These are phyloP conservation scores for Prorops nasuta DNA, from an alignment of 1,140 invertebrate genomes.

Conservation along the genomic window DNA sequence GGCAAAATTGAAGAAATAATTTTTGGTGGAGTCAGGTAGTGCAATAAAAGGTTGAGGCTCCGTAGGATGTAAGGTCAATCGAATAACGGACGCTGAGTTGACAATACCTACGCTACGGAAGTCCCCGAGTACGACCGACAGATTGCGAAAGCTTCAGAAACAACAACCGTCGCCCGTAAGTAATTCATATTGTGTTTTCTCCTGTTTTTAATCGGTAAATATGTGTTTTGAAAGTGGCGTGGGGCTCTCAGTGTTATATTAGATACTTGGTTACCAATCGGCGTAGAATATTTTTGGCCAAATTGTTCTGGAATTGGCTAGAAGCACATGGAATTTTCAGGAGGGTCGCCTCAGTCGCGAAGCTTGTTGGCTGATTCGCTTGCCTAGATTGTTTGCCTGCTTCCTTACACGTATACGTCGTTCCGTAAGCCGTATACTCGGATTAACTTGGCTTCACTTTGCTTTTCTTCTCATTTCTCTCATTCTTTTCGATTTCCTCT, in stretches of 20 bases:
- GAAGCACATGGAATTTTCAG: not conserved
- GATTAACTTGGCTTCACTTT: too few species aligned
- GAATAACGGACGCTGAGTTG: slow-evolving; percentile 22
- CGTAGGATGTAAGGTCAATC: too few species aligned
- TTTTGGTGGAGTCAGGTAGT: not conserved
- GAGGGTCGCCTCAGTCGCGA: not conserved
- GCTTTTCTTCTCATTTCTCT: not conserved
- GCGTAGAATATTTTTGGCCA: not conserved
- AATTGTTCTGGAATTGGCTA: not conserved
- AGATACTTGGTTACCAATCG: not conserved
- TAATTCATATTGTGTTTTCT: slow-evolving; percentile 41
- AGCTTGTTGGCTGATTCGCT: too few species aligned
- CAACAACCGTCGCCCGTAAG: slow-evolving; percentile 56
- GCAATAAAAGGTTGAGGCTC: not conserved
- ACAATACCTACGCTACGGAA: slow-evolving; percentile 27
- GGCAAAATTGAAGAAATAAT: slow-evolving; percentile 3
- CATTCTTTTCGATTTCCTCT: not conserved
- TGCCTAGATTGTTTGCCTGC: too few species aligned
- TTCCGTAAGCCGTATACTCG: too few species aligned
- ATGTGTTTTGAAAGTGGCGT: slow-evolving; percentile 5
- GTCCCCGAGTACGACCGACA: slow-evolving; percentile 41
- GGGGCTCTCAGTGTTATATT: not conserved
- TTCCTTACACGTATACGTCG: too few species aligned
- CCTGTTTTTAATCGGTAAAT: slow-evolving; percentile 24
- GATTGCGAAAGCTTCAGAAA: slow-evolving; percentile 53